A percentile compares a stretch with the other conserved stretches of the same genome.
These are phyloP conservation scores for Leptura quadrifasciata DNA, from an alignment of 2,888 invertebrate genomes.

Conservation along the genomic window DNA sequence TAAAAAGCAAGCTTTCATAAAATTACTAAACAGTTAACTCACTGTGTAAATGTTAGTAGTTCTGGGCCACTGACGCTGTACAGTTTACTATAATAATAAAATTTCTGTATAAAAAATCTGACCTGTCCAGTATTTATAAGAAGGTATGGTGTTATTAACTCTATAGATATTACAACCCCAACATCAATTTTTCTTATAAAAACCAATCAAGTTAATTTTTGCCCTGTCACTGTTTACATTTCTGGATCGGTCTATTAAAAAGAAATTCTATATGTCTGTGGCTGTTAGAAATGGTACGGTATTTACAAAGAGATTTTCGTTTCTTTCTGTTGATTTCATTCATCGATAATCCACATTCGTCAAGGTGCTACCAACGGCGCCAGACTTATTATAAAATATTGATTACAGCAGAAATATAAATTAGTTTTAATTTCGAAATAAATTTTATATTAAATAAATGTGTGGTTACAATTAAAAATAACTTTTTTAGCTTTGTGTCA, in stretches of 20 bases:
- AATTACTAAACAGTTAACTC: too few species aligned
- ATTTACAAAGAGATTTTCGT: constrained; percentile 23
- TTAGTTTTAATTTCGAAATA: constrained; percentile 5
- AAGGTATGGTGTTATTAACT: not conserved
- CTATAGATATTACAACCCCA: constrained; percentile 11
- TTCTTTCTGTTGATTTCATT: constrained; percentile 62
- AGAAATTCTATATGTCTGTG: constrained; percentile 39
- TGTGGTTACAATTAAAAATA: not conserved
- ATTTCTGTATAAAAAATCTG: not conserved
- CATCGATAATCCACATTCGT: constrained; percentile 61
- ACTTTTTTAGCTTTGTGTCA: too few species aligned
- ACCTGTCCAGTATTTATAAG: not conserved
- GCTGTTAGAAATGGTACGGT: constrained; percentile 25
- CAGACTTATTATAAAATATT: constrained; percentile 41
- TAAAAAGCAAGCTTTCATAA: too few species aligned
- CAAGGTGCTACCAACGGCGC: constrained; percentile 63
- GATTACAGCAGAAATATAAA: constrained; percentile 15
- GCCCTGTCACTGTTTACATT: constrained; percentile 69
- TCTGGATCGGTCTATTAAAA: constrained; percentile 50
- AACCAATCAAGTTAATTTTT: constrained; percentile 66
- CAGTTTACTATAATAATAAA: not conserved
- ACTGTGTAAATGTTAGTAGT: too few species aligned
- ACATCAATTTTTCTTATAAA: constrained; percentile 45
- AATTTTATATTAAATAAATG: not conserved
- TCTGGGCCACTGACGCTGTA: too few species aligned